Conservation (phyloP, 2,113 vertebrate species). For the Paradoxurus hermaphroditus region DNA sequence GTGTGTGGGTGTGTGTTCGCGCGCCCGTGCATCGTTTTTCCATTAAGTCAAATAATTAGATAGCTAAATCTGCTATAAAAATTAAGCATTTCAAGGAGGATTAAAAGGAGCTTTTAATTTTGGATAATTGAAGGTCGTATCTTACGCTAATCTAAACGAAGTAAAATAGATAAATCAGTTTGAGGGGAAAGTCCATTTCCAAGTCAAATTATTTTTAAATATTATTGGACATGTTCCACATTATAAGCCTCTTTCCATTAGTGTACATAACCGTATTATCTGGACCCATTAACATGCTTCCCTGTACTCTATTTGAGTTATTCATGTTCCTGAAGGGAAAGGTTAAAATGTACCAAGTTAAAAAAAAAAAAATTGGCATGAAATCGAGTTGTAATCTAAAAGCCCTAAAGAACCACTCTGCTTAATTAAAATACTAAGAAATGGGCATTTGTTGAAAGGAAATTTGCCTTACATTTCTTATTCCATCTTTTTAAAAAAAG, state of each 20-base stretch:
- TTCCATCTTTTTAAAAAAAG: not conserved
- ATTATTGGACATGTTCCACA: not conserved
- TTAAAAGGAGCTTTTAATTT: constrained; percentile 42
- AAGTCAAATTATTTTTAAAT: constrained; percentile 46
- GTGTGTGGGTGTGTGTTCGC: not conserved
- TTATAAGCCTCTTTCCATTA: not conserved
- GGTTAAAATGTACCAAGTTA: not conserved
- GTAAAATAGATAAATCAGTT: constrained; percentile 23
- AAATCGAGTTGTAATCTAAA: constrained; percentile 14
- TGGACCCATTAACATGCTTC: not conserved
- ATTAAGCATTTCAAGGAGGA: not conserved
- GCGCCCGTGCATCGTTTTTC: not conserved
- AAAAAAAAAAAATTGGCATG: not conserved
- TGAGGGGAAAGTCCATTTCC: constrained; percentile 25
- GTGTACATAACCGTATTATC: not conserved
- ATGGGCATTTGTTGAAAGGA: constrained; percentile 22
- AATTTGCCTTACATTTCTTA: not conserved
- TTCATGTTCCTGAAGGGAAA: constrained; percentile 3
- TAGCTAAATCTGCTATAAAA: not conserved
- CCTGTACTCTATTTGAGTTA: not conserved
- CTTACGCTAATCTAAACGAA: constrained; percentile 34
- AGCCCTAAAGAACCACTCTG: not conserved
- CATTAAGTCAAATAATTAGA: constrained; percentile 16
- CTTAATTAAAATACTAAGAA: constrained; percentile 42
- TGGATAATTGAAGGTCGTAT: constrained; percentile 28